Evolutionary conservation across 2,113 vertebrate genomes (phyloP).

Genomic region (Mungos mungo): DNA sequence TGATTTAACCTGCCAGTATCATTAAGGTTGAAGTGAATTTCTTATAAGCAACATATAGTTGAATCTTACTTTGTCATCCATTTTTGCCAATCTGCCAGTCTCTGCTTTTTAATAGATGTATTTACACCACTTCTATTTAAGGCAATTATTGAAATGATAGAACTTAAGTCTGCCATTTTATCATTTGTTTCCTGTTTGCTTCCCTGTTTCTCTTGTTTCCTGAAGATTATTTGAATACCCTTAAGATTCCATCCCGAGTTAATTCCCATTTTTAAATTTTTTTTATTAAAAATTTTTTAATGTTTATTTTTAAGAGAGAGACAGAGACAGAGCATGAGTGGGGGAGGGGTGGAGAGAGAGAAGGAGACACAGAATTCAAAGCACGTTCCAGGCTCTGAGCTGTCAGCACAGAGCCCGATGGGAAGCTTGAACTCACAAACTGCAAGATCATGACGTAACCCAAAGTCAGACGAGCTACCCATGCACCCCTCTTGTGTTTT

Average conservation of each 20-base stretch:
- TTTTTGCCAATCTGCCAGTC: neutral
- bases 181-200: neutral
- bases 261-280: neutral
- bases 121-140: neutral
- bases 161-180: neutral
- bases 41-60: neutral
- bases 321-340: too few relatives aligned
- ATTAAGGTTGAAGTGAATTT: neutral
- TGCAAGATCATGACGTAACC: too few relatives aligned
- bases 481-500: neutral
- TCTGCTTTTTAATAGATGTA: neutral
- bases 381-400: too few relatives aligned
- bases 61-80: neutral
- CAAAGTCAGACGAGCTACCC: neutral
- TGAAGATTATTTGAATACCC: neutral
- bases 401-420: too few relatives aligned
- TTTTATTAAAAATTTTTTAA: too few relatives aligned
- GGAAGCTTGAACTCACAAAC: too few relatives aligned
- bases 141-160: neutral
- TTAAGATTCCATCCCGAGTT: neutral
- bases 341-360: too few relatives aligned
- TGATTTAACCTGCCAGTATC: neutral
- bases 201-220: neutral
- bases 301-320: too few relatives aligned
- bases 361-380: too few relatives aligned